phyloP scores from a whole-genome alignment of 1,140 invertebrate genomes.

The Metaphire vulgaris region DNA sequence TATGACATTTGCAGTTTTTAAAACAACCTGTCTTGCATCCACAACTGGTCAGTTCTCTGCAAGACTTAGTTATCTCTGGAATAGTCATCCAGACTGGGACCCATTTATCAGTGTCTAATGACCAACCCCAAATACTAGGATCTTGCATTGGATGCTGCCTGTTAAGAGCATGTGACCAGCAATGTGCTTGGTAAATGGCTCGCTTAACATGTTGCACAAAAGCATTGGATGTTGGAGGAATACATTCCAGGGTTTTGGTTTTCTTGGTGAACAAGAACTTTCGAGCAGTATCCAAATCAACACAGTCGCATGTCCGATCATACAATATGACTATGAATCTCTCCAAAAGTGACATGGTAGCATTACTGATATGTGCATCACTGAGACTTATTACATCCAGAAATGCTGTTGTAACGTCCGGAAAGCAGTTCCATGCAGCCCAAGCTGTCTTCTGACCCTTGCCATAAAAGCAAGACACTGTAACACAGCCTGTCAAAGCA shows the following conservation, averaged over 20 bases:
- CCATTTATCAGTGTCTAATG: background rate
- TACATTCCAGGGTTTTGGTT: background rate
- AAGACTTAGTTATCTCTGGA: constrained; percentile 7
- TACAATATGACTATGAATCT: constrained; percentile 27
- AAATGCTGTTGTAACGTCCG: constrained; percentile 30
- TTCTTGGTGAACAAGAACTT: background rate
- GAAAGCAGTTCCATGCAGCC: constrained; percentile 33
- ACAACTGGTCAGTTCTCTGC: constrained; percentile 27
- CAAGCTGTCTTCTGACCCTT: constrained; percentile 35
- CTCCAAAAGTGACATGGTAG: constrained; percentile 15
- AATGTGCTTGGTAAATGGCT: constrained; percentile 2
- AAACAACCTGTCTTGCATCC: constrained; percentile 21
- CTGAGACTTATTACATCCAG: constrained; percentile 20
- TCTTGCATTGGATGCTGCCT: background rate
- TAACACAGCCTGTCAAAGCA: constrained; percentile 34
- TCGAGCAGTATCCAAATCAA: background rate
- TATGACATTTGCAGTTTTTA: constrained; percentile 17
- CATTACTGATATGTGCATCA: background rate
- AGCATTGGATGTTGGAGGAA: background rate
- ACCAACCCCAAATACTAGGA: background rate
- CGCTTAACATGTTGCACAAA: background rate
- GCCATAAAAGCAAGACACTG: constrained; percentile 29
- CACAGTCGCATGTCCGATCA: constrained; percentile 19
- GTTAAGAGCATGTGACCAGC: background rate
- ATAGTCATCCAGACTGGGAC: constrained; percentile 20